phyloP scores from a whole-genome alignment of 2,113 vertebrate species.

The Ploceus nigricollis region DNA sequence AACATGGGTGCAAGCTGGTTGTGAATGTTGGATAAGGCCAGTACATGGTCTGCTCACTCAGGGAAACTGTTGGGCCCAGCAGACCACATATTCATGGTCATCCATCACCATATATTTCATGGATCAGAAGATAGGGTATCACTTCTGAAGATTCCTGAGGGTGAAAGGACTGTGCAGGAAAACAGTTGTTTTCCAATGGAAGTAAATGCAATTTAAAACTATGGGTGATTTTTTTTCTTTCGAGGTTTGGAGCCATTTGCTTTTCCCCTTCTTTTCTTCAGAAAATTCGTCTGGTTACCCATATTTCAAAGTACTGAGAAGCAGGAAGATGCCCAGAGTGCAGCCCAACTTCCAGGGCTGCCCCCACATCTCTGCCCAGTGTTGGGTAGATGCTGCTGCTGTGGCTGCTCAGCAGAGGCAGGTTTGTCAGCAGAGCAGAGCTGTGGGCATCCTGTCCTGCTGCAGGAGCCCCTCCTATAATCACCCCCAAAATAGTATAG shows the following conservation, averaged over 20 bases:
- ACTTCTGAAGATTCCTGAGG: background rate
- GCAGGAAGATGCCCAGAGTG: background rate
- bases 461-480: background rate
- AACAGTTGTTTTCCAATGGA: background rate
- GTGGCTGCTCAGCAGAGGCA: background rate
- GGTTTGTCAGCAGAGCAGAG: background rate
- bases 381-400: background rate
- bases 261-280: background rate
- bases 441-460: background rate
- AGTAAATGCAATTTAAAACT: background rate
- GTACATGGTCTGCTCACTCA: background rate
- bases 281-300: background rate
- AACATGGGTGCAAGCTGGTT: background rate
- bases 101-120: background rate
- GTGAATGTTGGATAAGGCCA: background rate
- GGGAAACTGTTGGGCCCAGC: background rate
- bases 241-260: background rate
- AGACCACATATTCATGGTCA: background rate
- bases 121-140: background rate
- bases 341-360: accelerated
- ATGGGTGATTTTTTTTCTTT: background rate
- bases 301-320: background rate
- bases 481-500: background rate
- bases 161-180: background rate
- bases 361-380: background rate